Evolutionary conservation across 1,140 invertebrate species (phyloP), one percentile per base, ranked within the genome.

Genomic region (Zaprionus vittiger): DNA sequence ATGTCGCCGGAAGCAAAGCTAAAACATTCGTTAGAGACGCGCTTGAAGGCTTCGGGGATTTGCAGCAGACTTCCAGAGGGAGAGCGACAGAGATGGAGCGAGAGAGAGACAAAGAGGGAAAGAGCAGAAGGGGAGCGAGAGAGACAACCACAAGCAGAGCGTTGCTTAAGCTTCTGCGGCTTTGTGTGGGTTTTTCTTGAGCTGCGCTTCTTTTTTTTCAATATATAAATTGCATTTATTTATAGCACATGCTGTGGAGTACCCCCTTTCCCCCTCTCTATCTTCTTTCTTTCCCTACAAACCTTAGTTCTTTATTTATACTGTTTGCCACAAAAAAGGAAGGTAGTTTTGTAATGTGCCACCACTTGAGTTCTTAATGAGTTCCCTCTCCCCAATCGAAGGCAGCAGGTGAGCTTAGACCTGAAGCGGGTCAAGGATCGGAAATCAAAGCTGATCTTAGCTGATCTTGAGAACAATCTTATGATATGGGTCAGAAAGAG

Each of bases 1-100:
- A 84, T 83, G 84, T 87, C 81, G 84, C 84, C 84, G 84, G 84
- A 87, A 87, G 84, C 85, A 77, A 84, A 74, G 63, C 66, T 74
- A 73, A 83, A 77, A 68, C 80, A 86, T 83, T 87, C 78, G 81
- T 87, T 84, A 83, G 78, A 80, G 64, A 64, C 63, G 63, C 61
- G 69, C 69, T 71, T 64, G 37, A 54, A 71, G 68, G 67, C 60
- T 71, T 60, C n/a, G 62, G 73, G 61, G 28, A 31, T 31, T 62
- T 28, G 52, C 71, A 17, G 41, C 3, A 47, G 41, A 47, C 41
- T 17, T n/a, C 0, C 41, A 59, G 61, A 22, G 34, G 38, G 5
- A 31, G 56, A 59, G 54, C 62, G 5, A 38, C 4, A 15, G 14
- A 14, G 57, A 47, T 44, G 20, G 26, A 37, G 22, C 20, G 3